These are phyloP conservation scores for Ctena decussata DNA, from an alignment of 2,888 invertebrate genomes.

Conservation along the genomic window DNA sequence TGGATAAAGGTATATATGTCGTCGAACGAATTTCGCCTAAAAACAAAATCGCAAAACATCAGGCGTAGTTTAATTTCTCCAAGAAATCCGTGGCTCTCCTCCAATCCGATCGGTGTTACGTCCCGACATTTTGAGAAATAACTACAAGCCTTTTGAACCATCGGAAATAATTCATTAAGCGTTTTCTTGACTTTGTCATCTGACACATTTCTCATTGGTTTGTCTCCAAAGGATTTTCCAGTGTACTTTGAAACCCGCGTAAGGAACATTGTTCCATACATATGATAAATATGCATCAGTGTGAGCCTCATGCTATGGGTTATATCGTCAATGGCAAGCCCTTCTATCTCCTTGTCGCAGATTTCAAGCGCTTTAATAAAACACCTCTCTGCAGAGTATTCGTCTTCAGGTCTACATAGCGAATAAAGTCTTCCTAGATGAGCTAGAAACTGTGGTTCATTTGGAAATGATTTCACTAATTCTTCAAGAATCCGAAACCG, in stretches of 20 bases:
- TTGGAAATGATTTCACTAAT: conserved; percentile 52
- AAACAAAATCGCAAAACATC: conserved; percentile 49
- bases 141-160: conserved; percentile 60
- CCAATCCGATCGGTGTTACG: conserved; percentile 51
- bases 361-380: conserved; percentile 53
- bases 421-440: conserved; percentile 64
- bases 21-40: conserved; percentile 13
- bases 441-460: conserved; percentile 57
- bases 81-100: conserved; percentile 50
- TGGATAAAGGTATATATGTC: conserved; percentile 30
- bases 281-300: conserved; percentile 70
- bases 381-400: conserved; percentile 49
- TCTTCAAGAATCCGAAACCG: conserved; percentile 59
- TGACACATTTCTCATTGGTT: conserved; percentile 9
- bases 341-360: conserved; percentile 32
- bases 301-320: conserved; percentile 48
- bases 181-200: conserved; percentile 21
- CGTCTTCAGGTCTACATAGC: conserved; percentile 56
- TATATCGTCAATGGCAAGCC: conserved; percentile 28
- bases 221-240: conserved; percentile 44
- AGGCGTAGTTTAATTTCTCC: conserved; percentile 59
- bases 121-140: conserved; percentile 65
- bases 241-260: conserved; percentile 48
- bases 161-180: conserved; percentile 23
- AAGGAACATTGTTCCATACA: conserved; percentile 64